Base-by-base conservation (phyloP, 2,797 vertebrate species). In the Xyrichtys novacula region DNA sequence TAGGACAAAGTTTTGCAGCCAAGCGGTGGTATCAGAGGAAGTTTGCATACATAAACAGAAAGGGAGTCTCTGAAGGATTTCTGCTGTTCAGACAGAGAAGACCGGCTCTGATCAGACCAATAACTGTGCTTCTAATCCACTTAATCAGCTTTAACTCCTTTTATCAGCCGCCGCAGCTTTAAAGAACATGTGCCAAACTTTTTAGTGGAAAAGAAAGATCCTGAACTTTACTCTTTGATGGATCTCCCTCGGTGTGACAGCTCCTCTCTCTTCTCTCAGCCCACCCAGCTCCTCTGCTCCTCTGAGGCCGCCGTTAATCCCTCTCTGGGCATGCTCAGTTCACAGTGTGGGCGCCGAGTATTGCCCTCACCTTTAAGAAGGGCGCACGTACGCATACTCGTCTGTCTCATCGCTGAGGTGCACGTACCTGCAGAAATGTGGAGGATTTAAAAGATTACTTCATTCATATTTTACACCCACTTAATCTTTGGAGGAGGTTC, bases 401-500 rank as follows among this genome's bases (percentile, higher is more conserved):
- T 40, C 47, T 14, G 14, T 63, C 20, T 40, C 57, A 22, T 11
- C 12, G 14, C 23, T 36, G 28, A 34, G 19, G 53, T 22, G 22
- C 46, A 23, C 1, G 8, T 28, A 28, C 36, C 7, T 50, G 53
- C 53, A 58, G 61, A 17, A 34, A 28, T 58, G 59, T 4, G 32
- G 11, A 22, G 65, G 72, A 64, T 36, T 65, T 34, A 42, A 64
- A 53, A 48, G 32, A 69, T 54, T 2, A 28, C n/a, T 42, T 55
- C 29, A 38, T 49, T 66, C 56, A 61, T 66, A 48, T 49, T 74
- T 67, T 7, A 38, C 36, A 23, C 71, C 26, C 65, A 47, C 54
- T 28, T 54, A 3, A 54, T 59, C 48, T 36, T 15, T 7, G 29
- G 29, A 2, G 38, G 50, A 26, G 36, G 36, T 44, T 32, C 12